Percentiles rank a stretch among this genome's conserved stretches.
phyloP scores from a whole-genome alignment of 1,140 invertebrate genomes.

The Anthonomus grandis region DNA sequence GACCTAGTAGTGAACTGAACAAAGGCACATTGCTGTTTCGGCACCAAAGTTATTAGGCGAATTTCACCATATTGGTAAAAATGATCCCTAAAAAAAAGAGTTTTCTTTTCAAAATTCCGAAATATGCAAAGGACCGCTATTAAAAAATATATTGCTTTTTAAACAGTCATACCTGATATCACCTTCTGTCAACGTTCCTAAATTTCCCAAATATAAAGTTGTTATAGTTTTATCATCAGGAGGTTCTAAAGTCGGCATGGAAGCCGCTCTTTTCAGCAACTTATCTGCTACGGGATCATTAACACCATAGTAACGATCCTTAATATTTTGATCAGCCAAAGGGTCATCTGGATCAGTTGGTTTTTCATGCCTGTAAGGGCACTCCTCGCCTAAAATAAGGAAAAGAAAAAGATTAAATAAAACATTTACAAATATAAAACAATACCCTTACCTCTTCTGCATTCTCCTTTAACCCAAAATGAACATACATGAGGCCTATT shows the following conservation, averaged over 20 bases:
- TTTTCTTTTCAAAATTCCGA: no score
- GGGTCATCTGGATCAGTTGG: constrained; percentile 99
- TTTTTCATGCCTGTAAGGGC: constrained; percentile 98
- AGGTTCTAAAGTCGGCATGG: constrained; percentile 90
- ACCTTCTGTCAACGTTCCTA: constrained; percentile 88
- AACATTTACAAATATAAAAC: neutral
- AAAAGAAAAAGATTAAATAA: neutral
- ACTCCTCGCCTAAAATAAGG: constrained; percentile 76
- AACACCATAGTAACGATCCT: constrained; percentile 96
- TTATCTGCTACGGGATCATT: constrained; percentile 99
- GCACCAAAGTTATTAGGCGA: constrained; percentile 85
- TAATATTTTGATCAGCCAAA: constrained; percentile 98
- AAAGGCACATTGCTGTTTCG: constrained; percentile 95
- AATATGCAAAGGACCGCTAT: constrained; percentile 6
- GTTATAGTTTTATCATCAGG: constrained; percentile 96
- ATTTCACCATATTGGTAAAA: constrained; percentile 99
- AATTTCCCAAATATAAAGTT: constrained; percentile 92
- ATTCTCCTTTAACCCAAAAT: constrained; percentile 99
- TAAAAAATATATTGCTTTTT: constrained; percentile 1
- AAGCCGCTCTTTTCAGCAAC: constrained; percentile 86
- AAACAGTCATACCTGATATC: constrained; percentile 66
- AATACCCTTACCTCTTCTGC: constrained; percentile 67
- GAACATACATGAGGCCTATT: constrained; percentile 99
- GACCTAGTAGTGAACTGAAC: constrained; percentile 90
- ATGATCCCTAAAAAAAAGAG: constrained; percentile 68